Percentiles rank a stretch among this genome's conserved stretches.
These are phyloP conservation scores for Cynopterus sphinx DNA, from an alignment of 2,797 vertebrate genomes.

Conservation along the genomic window DNA sequence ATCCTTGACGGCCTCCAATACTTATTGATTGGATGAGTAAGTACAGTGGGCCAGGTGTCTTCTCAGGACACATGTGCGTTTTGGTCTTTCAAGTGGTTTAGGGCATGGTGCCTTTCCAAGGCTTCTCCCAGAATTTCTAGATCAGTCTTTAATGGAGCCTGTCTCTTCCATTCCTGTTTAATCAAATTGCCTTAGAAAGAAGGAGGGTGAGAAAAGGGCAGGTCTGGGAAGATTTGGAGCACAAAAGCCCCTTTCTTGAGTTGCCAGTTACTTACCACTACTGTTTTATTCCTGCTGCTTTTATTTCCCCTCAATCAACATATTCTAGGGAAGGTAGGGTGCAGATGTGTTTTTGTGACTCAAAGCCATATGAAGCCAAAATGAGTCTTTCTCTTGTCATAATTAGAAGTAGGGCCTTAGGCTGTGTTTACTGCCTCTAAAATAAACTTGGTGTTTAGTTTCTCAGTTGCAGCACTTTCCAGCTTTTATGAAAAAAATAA, in stretches of 20 bases:
- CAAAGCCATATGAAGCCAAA: conserved; percentile 70
- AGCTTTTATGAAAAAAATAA: conserved; percentile 78
- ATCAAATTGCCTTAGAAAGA: neutral
- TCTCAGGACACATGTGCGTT: neutral
- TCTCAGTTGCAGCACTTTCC: conserved; percentile 77
- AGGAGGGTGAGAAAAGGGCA: neutral
- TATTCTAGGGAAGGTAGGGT: conserved; percentile 71
- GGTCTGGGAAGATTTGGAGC: neutral
- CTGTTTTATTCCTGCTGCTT: neutral
- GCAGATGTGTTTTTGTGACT: conserved; percentile 78
- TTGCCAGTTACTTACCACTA: neutral
- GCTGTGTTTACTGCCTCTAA: conserved; percentile 76
- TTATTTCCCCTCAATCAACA: conserved; percentile 47
- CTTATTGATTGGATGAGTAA: neutral
- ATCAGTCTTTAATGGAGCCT: neutral
- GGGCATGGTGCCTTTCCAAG: neutral
- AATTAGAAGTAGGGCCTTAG: conserved; percentile 76
- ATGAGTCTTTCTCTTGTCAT: conserved; percentile 73
- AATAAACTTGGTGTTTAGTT: conserved; percentile 75
- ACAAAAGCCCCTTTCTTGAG: neutral
- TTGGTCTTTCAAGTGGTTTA: neutral
- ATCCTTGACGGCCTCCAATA: neutral
- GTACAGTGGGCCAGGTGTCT: neutral
- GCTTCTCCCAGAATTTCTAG: neutral
- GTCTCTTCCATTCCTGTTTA: neutral